Evolutionary conservation across 2,888 invertebrate species (phyloP).

Genomic region (Rotaria socialis): DNA sequence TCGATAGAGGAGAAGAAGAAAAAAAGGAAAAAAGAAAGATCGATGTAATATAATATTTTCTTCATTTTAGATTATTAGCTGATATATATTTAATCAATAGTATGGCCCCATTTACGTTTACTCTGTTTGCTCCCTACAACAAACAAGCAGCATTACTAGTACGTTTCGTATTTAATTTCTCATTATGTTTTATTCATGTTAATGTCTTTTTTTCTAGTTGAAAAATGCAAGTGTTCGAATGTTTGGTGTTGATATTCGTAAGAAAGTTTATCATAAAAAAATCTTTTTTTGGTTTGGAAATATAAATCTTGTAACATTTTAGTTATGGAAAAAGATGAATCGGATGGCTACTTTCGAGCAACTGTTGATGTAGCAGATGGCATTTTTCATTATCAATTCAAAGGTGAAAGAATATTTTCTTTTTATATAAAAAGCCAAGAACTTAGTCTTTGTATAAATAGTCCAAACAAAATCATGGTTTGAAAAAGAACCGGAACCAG

Average conservation of each 20-base stretch:
- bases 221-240: constrained; percentile 14
- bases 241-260: constrained; percentile 17
- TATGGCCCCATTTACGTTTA: constrained; percentile 22
- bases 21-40: too few relatives aligned
- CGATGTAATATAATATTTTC: too few relatives aligned
- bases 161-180: not conserved
- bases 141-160: constrained; percentile 20
- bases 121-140: constrained; percentile 4
- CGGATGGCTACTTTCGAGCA: constrained; percentile 22
- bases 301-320: not conserved
- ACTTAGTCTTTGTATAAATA: not conserved
- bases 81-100: not conserved
- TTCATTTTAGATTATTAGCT: not conserved
- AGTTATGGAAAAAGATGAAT: constrained; percentile 11
- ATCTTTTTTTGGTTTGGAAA: not conserved
- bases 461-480: constrained; percentile 31
- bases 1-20: too few relatives aligned
- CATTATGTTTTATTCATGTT: not conserved
- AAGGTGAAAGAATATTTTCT: not conserved
- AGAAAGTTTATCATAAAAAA: not conserved
- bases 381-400: constrained; percentile 37
- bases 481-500: constrained; percentile 24
- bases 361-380: constrained; percentile 34
- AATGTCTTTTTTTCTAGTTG: not conserved
- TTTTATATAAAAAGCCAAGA: too few relatives aligned